Evolutionary conservation across 2,797 vertebrate species (phyloP).

Genomic region (Fistularia tabacaria): DNA sequence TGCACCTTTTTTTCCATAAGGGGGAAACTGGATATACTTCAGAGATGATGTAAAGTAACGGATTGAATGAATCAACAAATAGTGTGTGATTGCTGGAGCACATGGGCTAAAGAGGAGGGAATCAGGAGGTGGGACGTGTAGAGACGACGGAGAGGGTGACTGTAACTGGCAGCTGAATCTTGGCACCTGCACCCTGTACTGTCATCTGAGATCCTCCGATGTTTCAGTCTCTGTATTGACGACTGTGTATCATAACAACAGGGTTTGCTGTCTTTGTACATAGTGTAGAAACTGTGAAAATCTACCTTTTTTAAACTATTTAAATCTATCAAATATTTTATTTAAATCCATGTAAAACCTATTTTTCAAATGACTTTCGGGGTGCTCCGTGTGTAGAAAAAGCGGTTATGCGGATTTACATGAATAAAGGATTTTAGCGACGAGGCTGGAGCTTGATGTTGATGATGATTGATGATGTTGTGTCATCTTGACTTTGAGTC

Average conservation of each 20-base stretch:
- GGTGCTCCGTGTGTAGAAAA: constrained; percentile 45
- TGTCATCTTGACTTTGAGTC: constrained; percentile 48
- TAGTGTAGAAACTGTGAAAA: constrained; percentile 67
- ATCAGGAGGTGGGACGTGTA: constrained; percentile 22
- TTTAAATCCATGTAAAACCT: constrained; percentile 52
- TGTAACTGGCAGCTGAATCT: constrained; percentile 75
- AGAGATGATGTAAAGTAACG: constrained; percentile 35
- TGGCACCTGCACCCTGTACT: constrained; percentile 47
- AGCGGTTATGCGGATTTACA: constrained; percentile 33
- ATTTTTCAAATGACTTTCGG: constrained; percentile 42
- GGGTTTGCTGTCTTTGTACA: constrained; percentile 70
- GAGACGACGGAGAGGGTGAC: constrained; percentile 16
- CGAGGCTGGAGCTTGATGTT: constrained; percentile 15
- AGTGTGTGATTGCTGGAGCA: constrained; percentile 24
- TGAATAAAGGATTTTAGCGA: constrained; percentile 71
- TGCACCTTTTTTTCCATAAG: constrained; percentile 20
- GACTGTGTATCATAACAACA: constrained; percentile 48
- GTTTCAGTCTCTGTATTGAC: constrained; percentile 47
- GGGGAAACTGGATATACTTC: constrained; percentile 13
- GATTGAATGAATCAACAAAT: constrained; percentile 14
- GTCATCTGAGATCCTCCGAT: constrained; percentile 41
- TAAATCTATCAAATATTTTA: constrained; percentile 59
- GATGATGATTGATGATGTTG: constrained; percentile 13
- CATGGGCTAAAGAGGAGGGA: constrained; percentile 28
- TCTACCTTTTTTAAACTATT: constrained; percentile 60